phyloP scores from a whole-genome alignment of 2,888 invertebrate species.

The Epinotia demarniana region DNA sequence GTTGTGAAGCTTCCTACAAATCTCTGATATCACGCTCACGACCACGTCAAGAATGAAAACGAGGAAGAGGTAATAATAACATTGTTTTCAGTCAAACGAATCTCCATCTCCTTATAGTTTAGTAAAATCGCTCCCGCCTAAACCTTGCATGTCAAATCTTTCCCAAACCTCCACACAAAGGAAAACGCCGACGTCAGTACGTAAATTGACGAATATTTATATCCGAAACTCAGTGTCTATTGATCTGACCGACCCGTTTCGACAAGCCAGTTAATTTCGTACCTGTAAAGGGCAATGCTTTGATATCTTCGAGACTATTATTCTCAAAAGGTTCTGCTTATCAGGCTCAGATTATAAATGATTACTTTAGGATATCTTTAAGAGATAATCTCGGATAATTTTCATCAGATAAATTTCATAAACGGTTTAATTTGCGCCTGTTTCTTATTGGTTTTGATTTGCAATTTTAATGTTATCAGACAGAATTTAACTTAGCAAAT shows the following conservation, averaged over 20 bases:
- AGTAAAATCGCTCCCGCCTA: slow-evolving; percentile 46
- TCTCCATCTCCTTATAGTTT: neutral
- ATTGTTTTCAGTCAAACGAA: no score
- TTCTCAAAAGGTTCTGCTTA: slow-evolving; percentile 29
- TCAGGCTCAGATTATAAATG: slow-evolving; percentile 41
- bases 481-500: neutral
- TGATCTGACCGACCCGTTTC: slow-evolving; percentile 51
- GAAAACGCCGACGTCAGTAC: slow-evolving; percentile 64
- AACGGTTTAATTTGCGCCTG: neutral
- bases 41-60: no score
- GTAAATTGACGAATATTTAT: slow-evolving; percentile 74
- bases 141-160: slow-evolving; percentile 54
- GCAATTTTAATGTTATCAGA: neutral
- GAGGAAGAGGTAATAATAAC: no score
- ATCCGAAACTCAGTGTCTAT: slow-evolving; percentile 67
- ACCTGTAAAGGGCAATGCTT: slow-evolving; percentile 25
- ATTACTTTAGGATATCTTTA: slow-evolving; percentile 41
- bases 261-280: slow-evolving; percentile 48
- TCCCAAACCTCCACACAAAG: slow-evolving; percentile 62
- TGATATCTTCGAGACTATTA: slow-evolving; percentile 19
- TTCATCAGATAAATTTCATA: slow-evolving; percentile 21
- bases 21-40: no score
- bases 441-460: slow-evolving; percentile 7
- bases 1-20: no score
- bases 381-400: neutral